Base-by-base conservation (phyloP, 1,140 invertebrate genomes). In the Hydropsyche tenuis region DNA sequence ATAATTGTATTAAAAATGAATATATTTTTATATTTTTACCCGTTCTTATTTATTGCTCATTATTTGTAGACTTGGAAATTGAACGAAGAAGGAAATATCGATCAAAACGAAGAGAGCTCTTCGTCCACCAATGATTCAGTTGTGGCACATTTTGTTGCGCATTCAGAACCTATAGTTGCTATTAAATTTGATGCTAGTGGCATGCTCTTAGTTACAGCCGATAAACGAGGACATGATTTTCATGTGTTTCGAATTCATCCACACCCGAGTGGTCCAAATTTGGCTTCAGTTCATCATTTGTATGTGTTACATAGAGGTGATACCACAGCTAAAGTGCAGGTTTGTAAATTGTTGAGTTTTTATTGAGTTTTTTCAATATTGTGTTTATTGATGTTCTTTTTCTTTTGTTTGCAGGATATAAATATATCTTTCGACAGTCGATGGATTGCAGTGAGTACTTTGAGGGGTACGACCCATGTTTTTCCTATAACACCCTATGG, bases 401-500 rank as follows among this genome's bases (percentile, higher is more conserved):
- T 53, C 22, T 73, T 66, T 45, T 43, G 6, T 25, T 85, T 87
- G 3, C 87, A 96, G 86, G 93, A 97, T 80, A 94, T 98, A 82
- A 88, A 91, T 63, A 93, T 95, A 82, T 96, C 96, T 9, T 86
- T 90, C 72, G 97, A 99, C 84, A 95, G 94, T 48, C 91, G 98
- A 63, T 99, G 97, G 97, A 91, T 96, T 9, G 93, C 96, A 14
- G 91, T 99, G 0, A 95, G 94, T 23, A 98, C 97, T 5, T 87
- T 97, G 76, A 90, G 97, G 74, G 97, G 97, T 71, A 99, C 97
- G 1, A 98, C 96, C 16, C 98, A 99, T 82, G 91, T 99, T 53
- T 99, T 99, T 86, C 96, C 97, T 0, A 91, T 99, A 9, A 96
- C 95, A 22, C 94, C 96, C n/a, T 99, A 99, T 82, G 98, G 97